Evolutionary conservation across 2,888 invertebrate species (phyloP), one percentile per base, ranked within the genome.

Genomic region (Tethea ocularis): DNA sequence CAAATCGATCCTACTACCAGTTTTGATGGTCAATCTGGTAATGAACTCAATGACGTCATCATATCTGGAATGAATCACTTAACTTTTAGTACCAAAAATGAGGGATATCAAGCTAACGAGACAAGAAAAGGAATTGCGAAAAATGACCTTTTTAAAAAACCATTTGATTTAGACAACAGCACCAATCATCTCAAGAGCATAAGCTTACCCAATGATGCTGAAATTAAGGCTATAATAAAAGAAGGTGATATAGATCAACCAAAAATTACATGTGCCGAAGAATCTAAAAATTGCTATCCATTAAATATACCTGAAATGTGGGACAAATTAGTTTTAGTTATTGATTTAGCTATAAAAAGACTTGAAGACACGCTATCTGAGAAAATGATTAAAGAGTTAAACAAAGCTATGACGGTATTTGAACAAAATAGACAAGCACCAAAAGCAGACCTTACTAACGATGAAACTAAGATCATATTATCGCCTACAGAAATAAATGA

Each of bases 301-400:
- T 62, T 66, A 1, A 76, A 74, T 59, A 61, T 83, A 10, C 58
- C 71, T 17, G 86, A 89, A 13, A 69, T 91, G 24, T 87, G 83
- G 84, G 85, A 89, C 5, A 82, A 74, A 59, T 63, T 91, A 7
- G 72, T 77, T 6, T 36, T 73, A 62, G 71, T 80, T 1, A 61
- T 92, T 52, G 89, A 91, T 59, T 57, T 77, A 29, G 74, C 86
- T 56, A 66, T 88, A 0, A 82, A 79, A 68, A 82, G 71, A 67
- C 69, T 91, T 11, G 89, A 91, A 72, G 76, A 82, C 5, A 77
- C 80, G 5, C 58, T 92, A 24, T 68, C 78, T 10, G 80, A 86
- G 0, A 89, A 82, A 72, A 83, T 90, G 52, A 60, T 80, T 7
- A 80, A 60, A 23, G 87, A 89, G 68, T 61, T 91, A n/a, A 84